Percentiles rank a stretch among this genome's conserved stretches.
These are phyloP conservation scores for Dryococelus australis DNA, from an alignment of 2,888 invertebrate genomes.

Conservation along the genomic window DNA sequence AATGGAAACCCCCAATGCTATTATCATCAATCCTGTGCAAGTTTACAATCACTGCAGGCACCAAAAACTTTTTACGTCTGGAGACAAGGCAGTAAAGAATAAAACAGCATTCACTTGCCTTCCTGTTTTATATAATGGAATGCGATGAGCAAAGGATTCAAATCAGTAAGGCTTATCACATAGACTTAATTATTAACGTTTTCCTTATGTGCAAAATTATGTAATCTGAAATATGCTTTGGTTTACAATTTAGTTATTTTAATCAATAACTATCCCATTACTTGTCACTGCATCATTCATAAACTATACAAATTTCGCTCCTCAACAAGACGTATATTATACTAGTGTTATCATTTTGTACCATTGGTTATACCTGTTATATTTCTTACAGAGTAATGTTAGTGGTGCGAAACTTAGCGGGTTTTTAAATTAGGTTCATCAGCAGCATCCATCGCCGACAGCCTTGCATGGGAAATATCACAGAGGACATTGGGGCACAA, in stretches of 20 bases:
- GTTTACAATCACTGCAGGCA: neutral
- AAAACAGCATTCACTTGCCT: neutral
- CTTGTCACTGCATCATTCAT: neutral
- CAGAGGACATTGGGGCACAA: neutral
- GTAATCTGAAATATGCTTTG: neutral
- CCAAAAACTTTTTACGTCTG: neutral
- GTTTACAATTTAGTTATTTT: neutral
- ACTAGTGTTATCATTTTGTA: neutral
- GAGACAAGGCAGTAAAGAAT: neutral
- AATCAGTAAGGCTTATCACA: neutral
- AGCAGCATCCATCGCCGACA: neutral
- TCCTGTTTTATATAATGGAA: neutral
- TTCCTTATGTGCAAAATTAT: neutral
- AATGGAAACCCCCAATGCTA: neutral
- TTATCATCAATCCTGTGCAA: neutral
- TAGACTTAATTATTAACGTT: neutral
- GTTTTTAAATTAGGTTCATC: neutral
- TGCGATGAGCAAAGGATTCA: neutral
- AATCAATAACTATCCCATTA: neutral
- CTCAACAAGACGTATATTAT: neutral
- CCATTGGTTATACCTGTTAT: neutral
- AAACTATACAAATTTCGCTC: neutral
- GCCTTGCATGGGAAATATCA: neutral
- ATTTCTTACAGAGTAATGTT: neutral
- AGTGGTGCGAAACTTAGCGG: neutral